Base-by-base conservation (phyloP, 2,113 vertebrate genomes). In the Uria lomvia region DNA sequence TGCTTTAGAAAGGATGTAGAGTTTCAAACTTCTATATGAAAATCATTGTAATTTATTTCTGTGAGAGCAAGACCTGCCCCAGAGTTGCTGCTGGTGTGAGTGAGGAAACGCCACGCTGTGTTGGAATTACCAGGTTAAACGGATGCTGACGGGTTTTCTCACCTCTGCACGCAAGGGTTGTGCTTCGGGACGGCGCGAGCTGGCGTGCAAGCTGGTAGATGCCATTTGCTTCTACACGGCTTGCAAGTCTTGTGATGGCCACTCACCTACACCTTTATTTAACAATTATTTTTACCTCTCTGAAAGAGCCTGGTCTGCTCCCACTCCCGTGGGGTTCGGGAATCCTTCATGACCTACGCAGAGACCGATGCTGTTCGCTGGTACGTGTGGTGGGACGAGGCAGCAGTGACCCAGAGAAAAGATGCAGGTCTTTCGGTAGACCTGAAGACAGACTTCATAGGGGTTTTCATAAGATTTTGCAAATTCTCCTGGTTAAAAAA, bases 151-250 rank as follows among this genome's bases (percentile, higher is more conserved):
- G 0, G 8, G 4, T 45, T 19, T 12, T 47, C 43, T 59, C 38
- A 4, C 24, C 59, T 30, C 59, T 22, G 34, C 59, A 7, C 5
- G 17, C 4, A 23, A 19, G 52, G 40, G 47, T 11, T 22, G 3
- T 9, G 1, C 42, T 6, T n/a, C 20, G 1, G 58, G 18, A 38
- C 21, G 1, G 1, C 23, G 20, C 1, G 5, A 47, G 65, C 52
- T 36, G 52, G 21, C 23, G 40, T 1, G 18, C 6, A 2, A 34
- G 40, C 15, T 8, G 12, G 21, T 6, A 7, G 63, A 3, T 14
- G 38, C 45, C 2, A 0, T 42, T 19, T 36, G 45, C 18, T 59
- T 76, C 34, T 15, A 9, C 30, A 2, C 9, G 56, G 43, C 49
- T 63, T 22, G 11, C 5, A 16, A 23, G 62, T 12, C 14, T 21